Base-by-base conservation (phyloP, 2,888 invertebrate genomes). In the Trichogramma dendrolimi region DNA sequence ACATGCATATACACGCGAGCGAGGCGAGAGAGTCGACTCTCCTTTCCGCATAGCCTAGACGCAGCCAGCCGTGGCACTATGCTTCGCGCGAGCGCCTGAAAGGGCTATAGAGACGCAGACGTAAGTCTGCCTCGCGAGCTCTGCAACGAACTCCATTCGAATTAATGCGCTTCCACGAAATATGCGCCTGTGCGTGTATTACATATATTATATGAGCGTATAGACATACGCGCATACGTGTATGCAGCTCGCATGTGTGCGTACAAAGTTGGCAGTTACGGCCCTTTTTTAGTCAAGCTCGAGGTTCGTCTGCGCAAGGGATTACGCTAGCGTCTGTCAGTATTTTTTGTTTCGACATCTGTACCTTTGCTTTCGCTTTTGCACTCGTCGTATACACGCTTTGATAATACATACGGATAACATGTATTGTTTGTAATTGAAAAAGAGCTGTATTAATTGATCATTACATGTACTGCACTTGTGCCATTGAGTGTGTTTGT, bases 11-110 rank as follows among this genome's bases (percentile, higher is more conserved):
- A 27, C 2, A 46, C 8, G 41, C 10, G 55, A 39, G 58, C 50
- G 27, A 54, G 40, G 46, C 55, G 60, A 68, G 64, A 68, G 72
- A 73, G 71, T 72, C 71, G 72, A 73, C 77, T 77, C 76, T 77
- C 75, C 79, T 79, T 79, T 79, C 79, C 79, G 79, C 79, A 79
- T 79, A 78, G 74, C 70, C 77, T 71, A 73, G 72, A 74, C 74
- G 77, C 78, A 79, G 73, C 76, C 70, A 77, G 77, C 74, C 77
- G 73, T 77, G 71, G 73, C 71, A 67, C 64, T 65, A 57, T 60
- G 53, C 60, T 53, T 55, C 52, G 53, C 61, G 57, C 58, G 65
- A 61, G 66, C 67, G 27, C 27, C 27, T 27, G 27, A 27, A 27
- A 27, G 27, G 27, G 27, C 27, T 27, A 27, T 27, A 27, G 27